Conservation (phyloP, 2,113 vertebrate species). For the Poeciliopsis turrubarensis region DNA sequence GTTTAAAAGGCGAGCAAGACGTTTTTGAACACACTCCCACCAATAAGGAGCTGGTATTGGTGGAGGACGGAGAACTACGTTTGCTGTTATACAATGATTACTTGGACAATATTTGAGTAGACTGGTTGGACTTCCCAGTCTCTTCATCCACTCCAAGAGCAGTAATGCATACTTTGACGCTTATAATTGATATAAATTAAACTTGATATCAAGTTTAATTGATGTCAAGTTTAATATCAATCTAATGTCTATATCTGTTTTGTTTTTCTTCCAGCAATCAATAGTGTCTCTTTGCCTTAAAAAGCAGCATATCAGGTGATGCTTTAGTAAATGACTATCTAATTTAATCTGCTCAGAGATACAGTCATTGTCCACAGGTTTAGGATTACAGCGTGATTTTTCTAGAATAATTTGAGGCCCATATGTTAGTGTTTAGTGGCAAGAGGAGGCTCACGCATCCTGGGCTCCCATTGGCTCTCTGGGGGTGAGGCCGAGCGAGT, state of each 20-base stretch:
- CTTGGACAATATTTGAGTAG: constrained; percentile 13
- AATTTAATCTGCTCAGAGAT: neutral
- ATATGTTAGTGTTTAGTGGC: constrained; percentile 71
- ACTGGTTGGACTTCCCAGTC: neutral
- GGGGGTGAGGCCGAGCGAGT: constrained; percentile 5
- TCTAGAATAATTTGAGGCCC: constrained; percentile 28
- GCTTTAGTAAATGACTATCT: neutral
- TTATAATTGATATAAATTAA: too few species aligned
- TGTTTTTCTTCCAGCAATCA: neutral
- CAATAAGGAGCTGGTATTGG: constrained; percentile 29
- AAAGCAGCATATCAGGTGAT: neutral
- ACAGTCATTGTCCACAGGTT: constrained; percentile 8
- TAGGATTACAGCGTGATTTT: constrained; percentile 30
- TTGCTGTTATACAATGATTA: constrained; percentile 48
- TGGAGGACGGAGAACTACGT: constrained; percentile 1
- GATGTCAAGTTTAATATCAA: neutral
- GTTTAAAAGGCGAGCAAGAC: constrained; percentile 35
- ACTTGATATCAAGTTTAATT: neutral
- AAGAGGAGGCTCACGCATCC: constrained; percentile 72
- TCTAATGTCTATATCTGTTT: rapidly evolving
- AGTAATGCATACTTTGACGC: neutral
- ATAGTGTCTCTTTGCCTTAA: neutral
- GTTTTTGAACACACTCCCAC: constrained; percentile 43
- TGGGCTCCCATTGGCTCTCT: constrained; percentile 69
- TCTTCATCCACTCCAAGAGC: neutral